Evolutionary conservation across 2,888 invertebrate species (phyloP), one percentile per base, ranked within the genome.

Genomic region (Chrysolina oricalcia): DNA sequence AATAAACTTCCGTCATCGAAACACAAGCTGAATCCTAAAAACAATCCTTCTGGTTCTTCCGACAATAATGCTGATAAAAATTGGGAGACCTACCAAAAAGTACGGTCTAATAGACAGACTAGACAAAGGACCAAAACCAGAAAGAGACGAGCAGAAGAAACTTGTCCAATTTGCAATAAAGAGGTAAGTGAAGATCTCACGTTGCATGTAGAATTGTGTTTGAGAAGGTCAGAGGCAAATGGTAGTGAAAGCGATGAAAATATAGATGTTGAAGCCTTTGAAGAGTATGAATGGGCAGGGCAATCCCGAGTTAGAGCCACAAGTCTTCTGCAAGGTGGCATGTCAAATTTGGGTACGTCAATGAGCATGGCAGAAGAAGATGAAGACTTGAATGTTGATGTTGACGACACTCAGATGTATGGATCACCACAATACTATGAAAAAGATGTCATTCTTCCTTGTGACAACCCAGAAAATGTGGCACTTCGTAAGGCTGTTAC

Each of bases 231-330:
- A 86, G 88, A 88, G 78, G 80, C 82, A n/a, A 87, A 87, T n/a
- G 83, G 84, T 71, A 84, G 83, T 75, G 95, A 95, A 77, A 86
- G 85, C 78, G 95, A 95, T 77, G 95, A 95, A 85, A 94, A 93
- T 75, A 96, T 96, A 73, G 96, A 96, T 88, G 95, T 95, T 0
- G 95, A 95, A 90, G 94, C 93, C 50, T 94, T 91, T 86, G 95
- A 97, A 81, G 97, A 97, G 86, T 98, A 97, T 88, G 95, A 95
- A 86, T 97, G 97, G 97, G 96, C 97, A 40, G 97, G 97, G 0
- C 95, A 97, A 87, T 94, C 95, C 85, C 89, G 97, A 73, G 93
- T 96, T 70, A 90, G 94, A 5, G 94, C 93, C 0, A 91, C 94
- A 0, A 93, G 94, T 4, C 89, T 96, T 79, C 91, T 95, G 66